A percentile compares a stretch with the other conserved stretches of the same genome.
These are phyloP conservation scores for Microtus richardsoni DNA, from an alignment of 2,113 vertebrate species.

Conservation along the genomic window DNA sequence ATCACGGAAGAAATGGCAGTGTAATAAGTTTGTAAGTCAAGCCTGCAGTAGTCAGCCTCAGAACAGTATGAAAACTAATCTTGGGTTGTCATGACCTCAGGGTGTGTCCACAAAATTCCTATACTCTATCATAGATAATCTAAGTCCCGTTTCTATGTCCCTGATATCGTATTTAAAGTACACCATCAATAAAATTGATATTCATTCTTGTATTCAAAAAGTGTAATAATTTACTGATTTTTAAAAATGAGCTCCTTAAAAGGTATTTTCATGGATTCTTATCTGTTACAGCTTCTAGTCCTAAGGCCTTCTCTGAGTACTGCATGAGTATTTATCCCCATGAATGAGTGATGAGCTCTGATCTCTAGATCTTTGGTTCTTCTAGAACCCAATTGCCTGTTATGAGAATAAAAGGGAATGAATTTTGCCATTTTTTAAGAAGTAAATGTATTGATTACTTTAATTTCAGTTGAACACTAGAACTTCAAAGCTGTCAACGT, in stretches of 20 bases:
- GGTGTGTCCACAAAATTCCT: background rate
- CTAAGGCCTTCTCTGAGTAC: background rate
- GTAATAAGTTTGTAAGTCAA: background rate
- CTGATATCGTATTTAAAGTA: constrained; percentile 35
- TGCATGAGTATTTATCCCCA: background rate
- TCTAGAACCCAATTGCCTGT: background rate
- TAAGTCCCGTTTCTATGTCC: background rate
- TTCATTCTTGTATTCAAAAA: background rate
- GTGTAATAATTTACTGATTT: background rate
- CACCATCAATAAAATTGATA: background rate
- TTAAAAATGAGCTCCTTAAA: background rate
- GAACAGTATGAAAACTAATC: background rate
- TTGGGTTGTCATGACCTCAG: background rate
- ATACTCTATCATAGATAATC: background rate
- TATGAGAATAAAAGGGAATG: background rate
- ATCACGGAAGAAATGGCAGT: background rate
- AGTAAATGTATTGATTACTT: background rate
- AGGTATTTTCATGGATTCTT: background rate
- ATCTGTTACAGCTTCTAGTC: background rate
- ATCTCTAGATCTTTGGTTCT: background rate
- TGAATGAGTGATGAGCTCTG: background rate
- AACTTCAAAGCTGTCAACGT: background rate
- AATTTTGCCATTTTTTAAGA: background rate
- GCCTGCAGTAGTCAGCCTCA: background rate
- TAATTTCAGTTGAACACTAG: background rate